Conservation (phyloP, 2,888 invertebrate genomes). For the Campaea margaritaria region DNA sequence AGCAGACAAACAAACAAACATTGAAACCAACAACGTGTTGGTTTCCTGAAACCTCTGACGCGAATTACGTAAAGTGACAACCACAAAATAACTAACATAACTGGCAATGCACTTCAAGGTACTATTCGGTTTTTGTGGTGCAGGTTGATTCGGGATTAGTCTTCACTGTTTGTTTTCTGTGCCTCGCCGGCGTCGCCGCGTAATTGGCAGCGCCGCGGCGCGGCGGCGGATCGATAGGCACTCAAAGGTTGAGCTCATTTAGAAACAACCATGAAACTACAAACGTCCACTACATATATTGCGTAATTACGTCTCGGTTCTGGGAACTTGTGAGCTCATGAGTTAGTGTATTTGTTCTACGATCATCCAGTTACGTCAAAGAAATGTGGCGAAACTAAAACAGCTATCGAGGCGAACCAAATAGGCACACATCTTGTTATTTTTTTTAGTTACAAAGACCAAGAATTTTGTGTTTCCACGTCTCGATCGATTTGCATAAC, state of each 20-base stretch:
- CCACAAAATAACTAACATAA: no score
- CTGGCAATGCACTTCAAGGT: no score
- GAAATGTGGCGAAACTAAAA: background rate
- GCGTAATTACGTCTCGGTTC: slow-evolving; percentile 14
- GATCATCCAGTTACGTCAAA: background rate
- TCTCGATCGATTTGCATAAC: slow-evolving; percentile 22
- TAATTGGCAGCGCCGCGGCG: slow-evolving; percentile 31
- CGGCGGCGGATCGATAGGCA: slow-evolving; percentile 40
- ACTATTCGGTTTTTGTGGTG: no score
- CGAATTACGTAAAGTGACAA: no score
- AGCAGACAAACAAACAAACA: no score
- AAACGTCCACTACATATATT: background rate
- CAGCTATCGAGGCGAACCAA: background rate
- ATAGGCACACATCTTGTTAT: background rate
- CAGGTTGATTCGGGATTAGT: background rate
- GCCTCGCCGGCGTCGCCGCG: slow-evolving; percentile 17
- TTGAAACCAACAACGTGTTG: no score
- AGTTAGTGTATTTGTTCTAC: slow-evolving; percentile 10
- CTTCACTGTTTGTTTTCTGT: slow-evolving; percentile 9
- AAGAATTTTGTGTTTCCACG: slow-evolving; percentile 11
- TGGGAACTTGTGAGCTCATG: slow-evolving; percentile 33
- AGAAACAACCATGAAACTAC: slow-evolving; percentile 25
- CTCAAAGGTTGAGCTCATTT: slow-evolving; percentile 36
- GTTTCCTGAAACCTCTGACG: no score
- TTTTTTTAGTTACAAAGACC: slow-evolving; percentile 3